A percentile compares a stretch with the other conserved stretches of the same genome.
Conservation (phyloP, 2,113 vertebrate species). For the Apistogramma diplotaenia region DNA sequence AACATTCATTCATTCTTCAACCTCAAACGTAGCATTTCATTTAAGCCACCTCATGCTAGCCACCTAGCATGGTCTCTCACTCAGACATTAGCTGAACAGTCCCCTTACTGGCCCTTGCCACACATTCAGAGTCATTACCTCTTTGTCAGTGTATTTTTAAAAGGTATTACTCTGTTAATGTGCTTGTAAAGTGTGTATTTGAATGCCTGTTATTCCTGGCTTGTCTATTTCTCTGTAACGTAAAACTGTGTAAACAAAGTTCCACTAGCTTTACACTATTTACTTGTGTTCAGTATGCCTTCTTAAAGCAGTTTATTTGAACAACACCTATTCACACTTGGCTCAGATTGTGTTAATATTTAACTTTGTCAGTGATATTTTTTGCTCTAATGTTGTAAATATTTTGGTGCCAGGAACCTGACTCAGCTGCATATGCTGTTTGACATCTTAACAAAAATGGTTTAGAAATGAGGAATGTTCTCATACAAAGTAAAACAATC, state of each 20-base stretch:
- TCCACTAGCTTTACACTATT: not conserved
- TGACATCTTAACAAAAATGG: conserved; percentile 34
- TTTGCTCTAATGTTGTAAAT: conserved; percentile 13
- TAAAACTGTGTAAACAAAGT: not conserved
- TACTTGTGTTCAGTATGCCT: not conserved
- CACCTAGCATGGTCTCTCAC: not conserved
- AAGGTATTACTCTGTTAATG: not conserved
- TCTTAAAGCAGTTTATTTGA: not conserved
- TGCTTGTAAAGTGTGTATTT: not conserved
- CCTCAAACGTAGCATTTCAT: not conserved
- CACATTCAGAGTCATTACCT: not conserved
- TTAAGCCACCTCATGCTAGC: not conserved
- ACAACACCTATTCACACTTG: not conserved
- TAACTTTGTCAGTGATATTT: conserved; percentile 15
- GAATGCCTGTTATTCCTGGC: not conserved
- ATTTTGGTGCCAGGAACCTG: conserved; percentile 9
- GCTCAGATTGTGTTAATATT: not conserved
- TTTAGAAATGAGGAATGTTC: not conserved
- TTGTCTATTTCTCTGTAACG: not conserved
- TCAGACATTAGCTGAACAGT: not conserved
- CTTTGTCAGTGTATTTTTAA: not conserved
- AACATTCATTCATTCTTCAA: not conserved
- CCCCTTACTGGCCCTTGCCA: not conserved
- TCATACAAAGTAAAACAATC: conserved; percentile 26
- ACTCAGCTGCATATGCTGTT: conserved; percentile 38